Evolutionary conservation across 2,888 invertebrate species (phyloP), one percentile per base, ranked within the genome.

Genomic region (Gonocerus acuteangulatus): DNA sequence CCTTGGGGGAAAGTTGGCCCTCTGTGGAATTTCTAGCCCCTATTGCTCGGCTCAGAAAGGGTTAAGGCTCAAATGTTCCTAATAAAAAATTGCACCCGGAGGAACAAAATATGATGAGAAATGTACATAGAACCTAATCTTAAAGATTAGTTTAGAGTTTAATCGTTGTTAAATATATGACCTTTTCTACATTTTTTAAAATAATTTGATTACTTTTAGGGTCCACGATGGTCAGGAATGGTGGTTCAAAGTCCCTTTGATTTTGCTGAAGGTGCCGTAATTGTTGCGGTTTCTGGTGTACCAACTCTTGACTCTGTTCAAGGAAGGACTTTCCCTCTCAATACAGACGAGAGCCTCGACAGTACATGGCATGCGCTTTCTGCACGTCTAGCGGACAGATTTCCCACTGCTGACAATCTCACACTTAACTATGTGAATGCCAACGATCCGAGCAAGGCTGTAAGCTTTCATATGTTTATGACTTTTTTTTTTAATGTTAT

Each of bases 221-320:
- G 79, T 69, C 79, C 82, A 13, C 77, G 81, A 67, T 89, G 89
- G 87, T 75, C 78, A 67, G 87, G 86, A 13, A 72, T 90, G 67
- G 78, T 76, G 60, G 79, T 89, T 42, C 74, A 73, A 3, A 80
- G 87, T 75, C 88, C 88, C 1, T 89, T 90, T 69, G 76, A 80
- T 63, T 78, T 85, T 49, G 84, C 89, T n/a, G 83, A 86, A 72
- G 84, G 82, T 34, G 78, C 84, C 1, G 83, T 88, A 15, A 81
- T 80, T 39, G 75, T 89, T 11, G 80, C 81, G 49, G 77, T 89
- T 48, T 85, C 87, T 74, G 90, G 89, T 36, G 76, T 86, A 1
- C 73, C 78, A 22, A 68, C 70, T 13, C 67, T 72, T 1, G 71
- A 71, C 44, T 72, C 71, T 48, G 63, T 73, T 9, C 81, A 81